phyloP scores from a whole-genome alignment of 1,140 invertebrate species.

The Mesaphorura yosii region DNA sequence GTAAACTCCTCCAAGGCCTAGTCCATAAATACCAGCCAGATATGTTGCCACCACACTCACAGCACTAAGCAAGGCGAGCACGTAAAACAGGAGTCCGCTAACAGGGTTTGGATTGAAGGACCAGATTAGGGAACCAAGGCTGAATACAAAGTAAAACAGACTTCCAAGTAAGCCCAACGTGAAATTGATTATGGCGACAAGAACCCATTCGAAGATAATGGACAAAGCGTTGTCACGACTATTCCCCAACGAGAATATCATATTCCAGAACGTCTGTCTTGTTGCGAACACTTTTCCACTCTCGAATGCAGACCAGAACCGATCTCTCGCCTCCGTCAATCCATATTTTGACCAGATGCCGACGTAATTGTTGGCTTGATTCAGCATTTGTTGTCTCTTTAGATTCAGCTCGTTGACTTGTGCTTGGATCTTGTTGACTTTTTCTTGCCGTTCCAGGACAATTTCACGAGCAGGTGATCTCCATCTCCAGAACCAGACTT shows the following conservation, averaged over 20 bases:
- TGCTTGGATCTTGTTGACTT: slow-evolving; percentile 1
- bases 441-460: neutral
- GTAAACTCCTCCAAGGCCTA: slow-evolving; percentile 1
- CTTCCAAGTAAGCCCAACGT: slow-evolving; percentile 11
- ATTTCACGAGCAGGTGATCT: neutral
- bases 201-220: slow-evolving; percentile 3
- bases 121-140: slow-evolving; percentile 1
- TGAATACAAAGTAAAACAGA: slow-evolving; percentile 10
- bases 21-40: slow-evolving; percentile 5
- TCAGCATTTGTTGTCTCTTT: neutral
- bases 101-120: slow-evolving; percentile 4
- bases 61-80: neutral
- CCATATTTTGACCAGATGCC: slow-evolving; percentile 16
- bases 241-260: slow-evolving; percentile 1
- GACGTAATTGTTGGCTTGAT: slow-evolving; percentile 9
- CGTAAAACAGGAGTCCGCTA: slow-evolving; percentile 3
- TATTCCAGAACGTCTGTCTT: slow-evolving; percentile 13
- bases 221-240: neutral
- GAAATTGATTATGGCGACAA: slow-evolving; percentile 9
- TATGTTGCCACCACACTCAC: slow-evolving; percentile 16
- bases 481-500: slow-evolving; percentile 17
- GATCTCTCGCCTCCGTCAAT: neutral
- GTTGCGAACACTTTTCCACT: slow-evolving; percentile 16
- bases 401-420: neutral
- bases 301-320: slow-evolving; percentile 13